Evolutionary conservation across 2,888 invertebrate genomes (phyloP), one percentile per base, ranked within the genome.

Genomic region (Limenitis camilla): DNA sequence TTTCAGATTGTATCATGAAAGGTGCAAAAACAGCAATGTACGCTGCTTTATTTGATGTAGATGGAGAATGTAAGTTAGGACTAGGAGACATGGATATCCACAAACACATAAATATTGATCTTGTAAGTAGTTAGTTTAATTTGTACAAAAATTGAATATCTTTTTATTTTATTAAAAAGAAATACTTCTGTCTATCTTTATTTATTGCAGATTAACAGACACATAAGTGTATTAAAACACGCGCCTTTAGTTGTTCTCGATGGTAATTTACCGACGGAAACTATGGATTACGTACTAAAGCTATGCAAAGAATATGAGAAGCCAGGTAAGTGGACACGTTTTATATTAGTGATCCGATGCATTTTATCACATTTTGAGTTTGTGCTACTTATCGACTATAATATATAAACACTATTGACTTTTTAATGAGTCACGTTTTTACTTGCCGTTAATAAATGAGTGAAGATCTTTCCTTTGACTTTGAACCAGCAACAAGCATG

Each of bases 21-120:
- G 75, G 78, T 4, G 71, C 71, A 19, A 76, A 85, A 4, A 95
- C 94, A 6, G 92, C 94, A 0, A 92, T 93, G 29, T 96, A 95
- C 72, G 92, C 92, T 0, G 92, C 93, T 6, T 79, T 97, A 6
- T 85, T 97, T 53, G 92, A 95, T 70, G 74, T 81, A 0, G 72
- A 71, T 5, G 97, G 97, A 0, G 95, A 96, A 64, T 94, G 96
- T 66, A 85, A 90, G 48, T 88, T 95, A 47, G 91, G 95, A 0
- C 85, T 97, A 47, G 96, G 96, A 0, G 95, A 97, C 72, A 95
- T 96, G 95, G 90, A 89, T 40, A 90, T 95, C 27, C 95, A 97
- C 71, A 73, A 87, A 8, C 77, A 88, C 57, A 93, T 98, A 52
- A 90, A 91, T 5, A 83, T 91, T 0, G 81, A 92, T 51, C 73